Conservation (phyloP, 2,113 vertebrate genomes). For the Heloderma charlesbogerti region DNA sequence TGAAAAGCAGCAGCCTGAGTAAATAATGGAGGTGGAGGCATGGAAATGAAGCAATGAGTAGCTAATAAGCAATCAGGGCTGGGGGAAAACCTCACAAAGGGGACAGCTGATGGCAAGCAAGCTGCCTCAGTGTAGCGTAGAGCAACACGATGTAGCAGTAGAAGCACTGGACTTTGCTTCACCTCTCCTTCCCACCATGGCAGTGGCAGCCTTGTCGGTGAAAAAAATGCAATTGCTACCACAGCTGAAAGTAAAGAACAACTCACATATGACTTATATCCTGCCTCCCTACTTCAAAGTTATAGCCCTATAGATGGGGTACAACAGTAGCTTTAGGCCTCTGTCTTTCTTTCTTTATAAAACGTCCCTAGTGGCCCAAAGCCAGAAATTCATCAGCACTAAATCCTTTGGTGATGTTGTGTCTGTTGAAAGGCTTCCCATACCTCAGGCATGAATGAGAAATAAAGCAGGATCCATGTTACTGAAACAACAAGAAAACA, state of each 20-base stretch:
- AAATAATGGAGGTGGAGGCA: background rate
- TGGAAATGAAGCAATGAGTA: background rate
- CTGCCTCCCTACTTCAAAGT: background rate
- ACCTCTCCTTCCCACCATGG: background rate
- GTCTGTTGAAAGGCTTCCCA: constrained; percentile 27
- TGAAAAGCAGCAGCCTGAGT: background rate
- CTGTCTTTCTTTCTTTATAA: background rate
- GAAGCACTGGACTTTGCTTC: background rate
- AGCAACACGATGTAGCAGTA: too few species aligned
- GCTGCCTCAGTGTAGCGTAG: too few species aligned
- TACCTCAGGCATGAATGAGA: constrained; percentile 18
- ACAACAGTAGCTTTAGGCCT: background rate
- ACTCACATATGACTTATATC: background rate
- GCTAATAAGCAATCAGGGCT: background rate
- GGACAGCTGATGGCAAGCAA: background rate
- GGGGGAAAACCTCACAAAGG: background rate
- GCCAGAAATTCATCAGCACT: constrained; percentile 23
- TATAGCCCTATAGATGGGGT: background rate
- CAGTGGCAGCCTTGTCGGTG: background rate
- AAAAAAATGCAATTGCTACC: background rate
- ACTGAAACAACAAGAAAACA: constrained; percentile 32
- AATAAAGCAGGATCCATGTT: constrained; percentile 23
- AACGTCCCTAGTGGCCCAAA: background rate
- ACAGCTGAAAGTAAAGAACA: background rate
- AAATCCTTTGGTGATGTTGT: constrained; percentile 19